These are phyloP conservation scores for Batillaria attramentaria DNA, from an alignment of 1,140 invertebrate species.

Conservation along the genomic window DNA sequence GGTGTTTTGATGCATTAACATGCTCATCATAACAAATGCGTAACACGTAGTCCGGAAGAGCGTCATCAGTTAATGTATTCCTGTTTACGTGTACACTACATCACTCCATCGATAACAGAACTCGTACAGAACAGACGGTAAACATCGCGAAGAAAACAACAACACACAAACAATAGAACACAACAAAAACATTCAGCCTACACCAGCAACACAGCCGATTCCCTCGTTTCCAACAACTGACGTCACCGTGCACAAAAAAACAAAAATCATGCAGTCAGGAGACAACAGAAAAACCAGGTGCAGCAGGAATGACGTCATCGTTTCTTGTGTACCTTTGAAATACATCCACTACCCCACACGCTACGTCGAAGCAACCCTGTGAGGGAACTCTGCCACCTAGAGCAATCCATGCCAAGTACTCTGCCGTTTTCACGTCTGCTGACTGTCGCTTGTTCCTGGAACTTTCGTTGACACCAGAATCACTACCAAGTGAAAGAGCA, in stretches of 20 bases:
- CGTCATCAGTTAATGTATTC: too few relatives aligned
- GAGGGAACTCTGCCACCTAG: slow-evolving; percentile 41
- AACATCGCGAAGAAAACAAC: neutral
- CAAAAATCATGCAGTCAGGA: too few relatives aligned
- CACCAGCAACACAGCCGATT: neutral
- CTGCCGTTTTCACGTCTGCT: slow-evolving; percentile 49
- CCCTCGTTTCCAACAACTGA: too few relatives aligned
- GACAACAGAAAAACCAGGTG: neutral
- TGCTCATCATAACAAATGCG: too few relatives aligned
- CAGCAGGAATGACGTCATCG: slow-evolving; percentile 22
- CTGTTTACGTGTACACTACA: too few relatives aligned
- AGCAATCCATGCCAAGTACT: slow-evolving; percentile 53
- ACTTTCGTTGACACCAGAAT: slow-evolving; percentile 1
- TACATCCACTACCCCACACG: slow-evolving; percentile 53
- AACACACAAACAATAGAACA: neutral
- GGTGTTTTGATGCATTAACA: too few relatives aligned
- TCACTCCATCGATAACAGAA: too few relatives aligned
- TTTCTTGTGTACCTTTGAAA: slow-evolving; percentile 38
- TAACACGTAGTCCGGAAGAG: too few relatives aligned
- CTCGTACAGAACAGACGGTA: too few relatives aligned
- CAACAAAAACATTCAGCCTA: neutral
- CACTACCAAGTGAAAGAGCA: neutral
- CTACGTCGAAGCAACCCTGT: slow-evolving; percentile 44
- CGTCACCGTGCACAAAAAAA: neutral
- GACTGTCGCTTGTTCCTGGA: slow-evolving; percentile 52